Percentiles rank a stretch among this genome's conserved stretches.
These are phyloP conservation scores for Hesperophylax magnus DNA, from an alignment of 1,140 invertebrate genomes.

Conservation along the genomic window DNA sequence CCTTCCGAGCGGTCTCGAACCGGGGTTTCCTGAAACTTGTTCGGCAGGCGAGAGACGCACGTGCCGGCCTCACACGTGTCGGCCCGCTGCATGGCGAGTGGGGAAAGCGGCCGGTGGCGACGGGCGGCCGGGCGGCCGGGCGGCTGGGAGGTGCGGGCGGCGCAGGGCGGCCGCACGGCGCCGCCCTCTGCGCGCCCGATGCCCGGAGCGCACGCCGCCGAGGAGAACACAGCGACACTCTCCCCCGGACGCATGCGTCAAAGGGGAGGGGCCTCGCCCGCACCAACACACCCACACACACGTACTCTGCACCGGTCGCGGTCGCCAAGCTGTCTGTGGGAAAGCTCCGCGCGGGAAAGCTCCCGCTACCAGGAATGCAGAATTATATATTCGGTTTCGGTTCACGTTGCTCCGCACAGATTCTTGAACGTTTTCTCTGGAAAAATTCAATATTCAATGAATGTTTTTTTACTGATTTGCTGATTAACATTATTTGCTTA, in stretches of 20 bases:
- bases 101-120: conserved; percentile 10
- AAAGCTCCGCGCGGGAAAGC: conserved; percentile 37
- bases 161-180: conserved; percentile 34
- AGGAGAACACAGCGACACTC: conserved; percentile 1
- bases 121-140: not conserved
- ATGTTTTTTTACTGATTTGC: too few species aligned
- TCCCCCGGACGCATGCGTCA: not conserved
- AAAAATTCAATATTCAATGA: not conserved
- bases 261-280: conserved; percentile 5
- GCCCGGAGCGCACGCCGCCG: conserved; percentile 26
- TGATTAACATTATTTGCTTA: too few species aligned
- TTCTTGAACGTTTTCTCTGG: not conserved
- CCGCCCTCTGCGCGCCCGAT: conserved; percentile 50
- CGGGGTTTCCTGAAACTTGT: conserved; percentile 36
- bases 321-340: conserved; percentile 43
- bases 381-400: not conserved
- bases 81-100: conserved; percentile 49
- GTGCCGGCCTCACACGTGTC: conserved; percentile 48
- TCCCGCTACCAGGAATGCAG: conserved; percentile 31
- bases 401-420: not conserved
- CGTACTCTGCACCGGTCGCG: conserved; percentile 13
- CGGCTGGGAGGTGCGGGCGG: conserved; percentile 30
- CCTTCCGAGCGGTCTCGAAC: conserved; percentile 13
- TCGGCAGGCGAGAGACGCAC: conserved; percentile 38
- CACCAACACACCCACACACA: not conserved